Evolutionary conservation across 2,113 vertebrate genomes (phyloP).

Genomic region (Sapajus apella): DNA sequence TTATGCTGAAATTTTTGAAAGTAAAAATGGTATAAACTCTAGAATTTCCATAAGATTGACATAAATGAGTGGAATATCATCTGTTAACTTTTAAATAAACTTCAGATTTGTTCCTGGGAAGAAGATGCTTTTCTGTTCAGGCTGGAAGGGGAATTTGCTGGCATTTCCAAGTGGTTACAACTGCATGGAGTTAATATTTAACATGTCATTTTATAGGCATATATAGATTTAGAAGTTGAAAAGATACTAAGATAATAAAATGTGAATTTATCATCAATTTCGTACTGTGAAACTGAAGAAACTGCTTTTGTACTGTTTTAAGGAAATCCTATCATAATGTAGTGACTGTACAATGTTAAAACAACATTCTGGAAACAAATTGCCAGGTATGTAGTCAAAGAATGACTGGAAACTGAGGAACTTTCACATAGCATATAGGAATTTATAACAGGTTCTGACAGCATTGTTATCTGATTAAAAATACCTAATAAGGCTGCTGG

Average conservation of each 20-base stretch:
- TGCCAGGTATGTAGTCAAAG: constrained; percentile 13
- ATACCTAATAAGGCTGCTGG: constrained; percentile 58
- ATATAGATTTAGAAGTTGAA: neutral
- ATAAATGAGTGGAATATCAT: constrained; percentile 33
- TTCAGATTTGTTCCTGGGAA: neutral
- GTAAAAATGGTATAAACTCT: neutral
- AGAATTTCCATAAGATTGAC: constrained; percentile 1
- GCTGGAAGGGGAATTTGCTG: neutral
- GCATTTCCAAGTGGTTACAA: neutral
- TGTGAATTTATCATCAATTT: constrained; percentile 29
- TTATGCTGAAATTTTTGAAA: constrained; percentile 24
- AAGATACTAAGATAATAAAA: neutral
- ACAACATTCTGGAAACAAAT: constrained; percentile 29
- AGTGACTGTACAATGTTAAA: neutral
- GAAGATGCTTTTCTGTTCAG: neutral
- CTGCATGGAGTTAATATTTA: constrained; percentile 19
- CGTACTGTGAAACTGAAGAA: constrained; percentile 8
- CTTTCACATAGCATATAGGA: constrained; percentile 6
- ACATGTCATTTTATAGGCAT: neutral
- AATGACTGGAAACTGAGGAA: neutral
- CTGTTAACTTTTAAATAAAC: constrained; percentile 38
- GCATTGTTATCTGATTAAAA: constrained; percentile 50
- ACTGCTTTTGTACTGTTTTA: neutral
- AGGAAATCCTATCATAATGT: constrained; percentile 16
- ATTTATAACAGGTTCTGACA: constrained; percentile 70